Base-by-base conservation (phyloP, 1,140 invertebrate genomes). In the Drosophila takahashii region DNA sequence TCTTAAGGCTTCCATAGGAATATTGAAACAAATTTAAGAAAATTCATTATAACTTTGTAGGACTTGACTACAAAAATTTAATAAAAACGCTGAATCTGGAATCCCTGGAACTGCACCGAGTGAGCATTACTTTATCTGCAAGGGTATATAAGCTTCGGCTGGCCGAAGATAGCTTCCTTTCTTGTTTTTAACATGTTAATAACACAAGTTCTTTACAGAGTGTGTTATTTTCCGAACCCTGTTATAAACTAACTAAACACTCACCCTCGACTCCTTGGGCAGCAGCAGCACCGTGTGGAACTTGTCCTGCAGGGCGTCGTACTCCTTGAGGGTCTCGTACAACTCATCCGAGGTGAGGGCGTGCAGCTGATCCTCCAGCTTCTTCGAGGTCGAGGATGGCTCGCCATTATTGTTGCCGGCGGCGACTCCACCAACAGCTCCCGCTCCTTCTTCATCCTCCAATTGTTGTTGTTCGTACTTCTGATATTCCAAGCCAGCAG, bases 281-380 rank as follows among this genome's bases (percentile, higher is more conserved):
- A 96, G 92, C 77, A 94, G 93, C 53, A 96, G 92, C 45, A 94
- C 93, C 44, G 95, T 95, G 90, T 95, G 95, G 92, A 94, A 96
- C 93, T 96, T 96, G 48, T 93, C 91, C 90, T 96, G 95, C 41
- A 96, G 91, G 41, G 93, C 92, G 61, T 96, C 93, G 77, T 95
- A 94, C 93, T 96, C 95, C 79, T 94, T 93, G n/a, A 96, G 92
- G 54, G 94, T 94, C 62, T 93, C 93, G 72, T 95, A 93, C 54
- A 95, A 89, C 36, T 92, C 90, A 36, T 93, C 92, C 47, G 90
- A 90, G 71, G 80, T 74, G 8, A 92, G 56, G 29, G 79, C 74
- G 52, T 79, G 73, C 39, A 91, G 74, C 47, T 92, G 64, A 37
- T 92, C 80, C 78, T 91, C 80, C 39, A 89, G 47, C 22, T 65